These are phyloP conservation scores for Xenops minutus DNA, from an alignment of 2,797 vertebrate species.

Conservation along the genomic window DNA sequence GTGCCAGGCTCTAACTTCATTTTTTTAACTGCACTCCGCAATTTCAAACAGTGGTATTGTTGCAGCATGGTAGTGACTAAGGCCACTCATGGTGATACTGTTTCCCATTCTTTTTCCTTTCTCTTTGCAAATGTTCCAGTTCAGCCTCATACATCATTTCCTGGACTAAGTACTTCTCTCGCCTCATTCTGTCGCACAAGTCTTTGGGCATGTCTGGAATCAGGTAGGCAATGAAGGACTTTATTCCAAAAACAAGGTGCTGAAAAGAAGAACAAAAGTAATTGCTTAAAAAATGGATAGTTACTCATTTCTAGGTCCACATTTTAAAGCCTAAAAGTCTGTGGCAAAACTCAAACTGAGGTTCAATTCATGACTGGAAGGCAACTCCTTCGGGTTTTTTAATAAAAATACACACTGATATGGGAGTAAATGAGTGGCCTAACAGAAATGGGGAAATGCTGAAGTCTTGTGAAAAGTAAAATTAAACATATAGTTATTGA, in stretches of 20 bases:
- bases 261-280: conserved; percentile 68
- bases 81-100: conserved; percentile 98
- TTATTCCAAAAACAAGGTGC: conserved; percentile 98
- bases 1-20: neutral
- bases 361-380: neutral
- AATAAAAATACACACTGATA: neutral
- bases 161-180: conserved; percentile 98
- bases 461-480: neutral
- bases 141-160: conserved; percentile 99
- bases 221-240: conserved; percentile 98
- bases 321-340: neutral
- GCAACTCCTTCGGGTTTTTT: neutral
- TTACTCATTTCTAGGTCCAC: neutral
- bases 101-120: conserved; percentile 92
- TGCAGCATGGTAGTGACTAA: conserved; percentile 76
- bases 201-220: conserved; percentile 98
- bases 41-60: neutral
- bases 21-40: neutral
- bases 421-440: neutral
- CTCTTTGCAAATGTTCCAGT: conserved; percentile 93
- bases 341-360: neutral
- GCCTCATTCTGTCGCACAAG: conserved; percentile 93
- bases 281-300: neutral
- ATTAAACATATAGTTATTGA: neutral
- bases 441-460: neutral